Conservation (phyloP, 2,113 vertebrate species). For the Seriola dumerili region DNA sequence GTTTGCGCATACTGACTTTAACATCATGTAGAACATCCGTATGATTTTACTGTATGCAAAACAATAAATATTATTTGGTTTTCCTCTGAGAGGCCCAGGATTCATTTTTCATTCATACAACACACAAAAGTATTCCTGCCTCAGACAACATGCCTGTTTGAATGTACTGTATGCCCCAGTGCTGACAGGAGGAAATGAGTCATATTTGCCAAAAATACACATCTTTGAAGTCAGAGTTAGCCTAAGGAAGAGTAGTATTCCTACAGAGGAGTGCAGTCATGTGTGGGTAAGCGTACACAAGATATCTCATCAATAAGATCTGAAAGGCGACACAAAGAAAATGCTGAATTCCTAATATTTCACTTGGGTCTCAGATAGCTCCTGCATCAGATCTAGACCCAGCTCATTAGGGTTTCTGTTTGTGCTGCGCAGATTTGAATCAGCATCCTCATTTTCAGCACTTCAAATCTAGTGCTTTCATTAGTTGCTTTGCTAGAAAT, state of each 20-base stretch:
- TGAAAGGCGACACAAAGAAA: constrained; percentile 57
- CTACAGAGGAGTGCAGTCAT: constrained; percentile 38
- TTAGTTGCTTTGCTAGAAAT: constrained; percentile 39
- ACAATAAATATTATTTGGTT: not conserved
- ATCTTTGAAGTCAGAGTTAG: constrained; percentile 67
- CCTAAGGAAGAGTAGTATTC: constrained; percentile 39
- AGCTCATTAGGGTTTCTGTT: constrained; percentile 69
- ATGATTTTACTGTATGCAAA: not conserved
- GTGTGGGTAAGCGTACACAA: constrained; percentile 17
- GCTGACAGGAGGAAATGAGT: constrained; percentile 62
- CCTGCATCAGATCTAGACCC: constrained; percentile 52
- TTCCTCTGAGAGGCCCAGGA: not conserved
- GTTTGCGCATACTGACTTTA: not conserved
- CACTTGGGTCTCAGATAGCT: constrained; percentile 50
- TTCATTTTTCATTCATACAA: constrained; percentile 35
- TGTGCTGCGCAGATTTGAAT: constrained; percentile 45
- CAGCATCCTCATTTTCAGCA: not conserved
- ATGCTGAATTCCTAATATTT: constrained; percentile 56
- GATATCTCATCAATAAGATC: constrained; percentile 56
- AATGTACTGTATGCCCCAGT: not conserved
- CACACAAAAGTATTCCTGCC: constrained; percentile 26
- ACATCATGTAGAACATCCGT: too few species aligned
- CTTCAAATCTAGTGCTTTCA: constrained; percentile 52
- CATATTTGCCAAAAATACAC: constrained; percentile 64
- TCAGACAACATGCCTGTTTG: constrained; percentile 38